These are phyloP conservation scores for Scomberomorus guttatus DNA, from an alignment of 2,797 vertebrate species.

Conservation along the genomic window DNA sequence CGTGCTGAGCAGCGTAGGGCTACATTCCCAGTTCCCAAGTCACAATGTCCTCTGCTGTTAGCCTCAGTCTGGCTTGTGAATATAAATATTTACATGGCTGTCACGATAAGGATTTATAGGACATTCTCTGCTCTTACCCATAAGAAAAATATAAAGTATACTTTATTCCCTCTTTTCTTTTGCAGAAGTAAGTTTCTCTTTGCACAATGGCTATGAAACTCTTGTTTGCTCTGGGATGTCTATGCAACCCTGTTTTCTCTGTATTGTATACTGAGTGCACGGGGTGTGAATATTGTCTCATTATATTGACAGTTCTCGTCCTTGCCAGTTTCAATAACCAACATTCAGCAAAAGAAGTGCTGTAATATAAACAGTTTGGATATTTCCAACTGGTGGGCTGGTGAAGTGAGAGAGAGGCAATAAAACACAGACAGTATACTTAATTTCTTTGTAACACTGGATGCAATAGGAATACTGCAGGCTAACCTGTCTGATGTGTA, in stretches of 20 bases:
- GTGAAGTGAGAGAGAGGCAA: slow-evolving; percentile 61
- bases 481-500: slow-evolving; percentile 62
- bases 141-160: slow-evolving; percentile 71
- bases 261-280: slow-evolving; percentile 60
- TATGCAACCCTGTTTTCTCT: slow-evolving; percentile 58
- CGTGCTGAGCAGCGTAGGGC: slow-evolving; percentile 65
- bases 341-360: slow-evolving; percentile 67
- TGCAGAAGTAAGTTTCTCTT: slow-evolving; percentile 58
- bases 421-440: slow-evolving; percentile 71
- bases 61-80: slow-evolving; percentile 77
- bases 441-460: slow-evolving; percentile 75
- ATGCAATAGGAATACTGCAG: slow-evolving; percentile 68
- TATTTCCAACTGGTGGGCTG: slow-evolving; percentile 66
- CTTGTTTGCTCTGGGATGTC: slow-evolving; percentile 68
- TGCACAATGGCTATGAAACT: slow-evolving; percentile 61
- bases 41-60: slow-evolving; percentile 81
- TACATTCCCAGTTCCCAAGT: slow-evolving; percentile 70
- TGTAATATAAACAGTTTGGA: slow-evolving; percentile 73
- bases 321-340: slow-evolving; percentile 78
- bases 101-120: slow-evolving; percentile 80
- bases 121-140: slow-evolving; percentile 64
- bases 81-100: slow-evolving; percentile 84
- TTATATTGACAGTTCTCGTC: slow-evolving; percentile 79
- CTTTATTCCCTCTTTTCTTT: slow-evolving; percentile 65
- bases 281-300: slow-evolving; percentile 78